Conservation (phyloP, 2,797 vertebrate species). For the Sebastes hubbsi region DNA sequence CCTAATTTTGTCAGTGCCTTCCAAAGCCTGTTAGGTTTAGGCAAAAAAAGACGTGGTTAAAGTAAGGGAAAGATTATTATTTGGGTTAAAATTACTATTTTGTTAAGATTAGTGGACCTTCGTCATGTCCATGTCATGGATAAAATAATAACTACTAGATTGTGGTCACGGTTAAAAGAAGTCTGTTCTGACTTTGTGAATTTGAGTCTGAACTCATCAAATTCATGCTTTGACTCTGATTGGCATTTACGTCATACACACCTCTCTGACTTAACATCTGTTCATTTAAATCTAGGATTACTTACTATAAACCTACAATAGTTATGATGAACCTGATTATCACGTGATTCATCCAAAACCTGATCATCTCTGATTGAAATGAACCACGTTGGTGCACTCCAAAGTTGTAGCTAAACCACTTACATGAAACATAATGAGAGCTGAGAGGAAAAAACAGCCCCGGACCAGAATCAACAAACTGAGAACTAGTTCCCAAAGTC, state of each 20-base stretch:
- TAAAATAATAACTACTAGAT: too few species aligned
- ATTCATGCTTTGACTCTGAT: neutral
- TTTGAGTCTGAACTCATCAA: neutral
- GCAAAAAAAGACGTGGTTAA: too few species aligned
- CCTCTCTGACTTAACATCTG: neutral
- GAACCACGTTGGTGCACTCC: neutral
- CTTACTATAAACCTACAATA: neutral
- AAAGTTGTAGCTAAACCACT: neutral
- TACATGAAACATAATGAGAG: slow-evolving; percentile 1
- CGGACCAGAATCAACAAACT: slow-evolving; percentile 35
- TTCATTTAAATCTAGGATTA: neutral
- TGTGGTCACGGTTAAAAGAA: too few species aligned
- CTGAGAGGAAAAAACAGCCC: slow-evolving; percentile 13
- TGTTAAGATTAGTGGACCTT: too few species aligned
- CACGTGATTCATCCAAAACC: neutral
- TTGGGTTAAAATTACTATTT: too few species aligned
- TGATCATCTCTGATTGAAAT: neutral
- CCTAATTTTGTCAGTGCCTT: neutral
- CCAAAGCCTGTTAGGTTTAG: neutral
- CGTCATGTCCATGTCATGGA: too few species aligned
- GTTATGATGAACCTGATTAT: neutral
- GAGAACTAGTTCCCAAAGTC: slow-evolving; percentile 37
- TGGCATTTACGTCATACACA: neutral
- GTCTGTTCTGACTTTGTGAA: neutral
- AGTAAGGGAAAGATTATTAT: too few species aligned